Percentiles rank a stretch among this genome's conserved stretches.
Evolutionary conservation across 2,113 vertebrate genomes (phyloP).

Genomic region (Megalops atlanticus): DNA sequence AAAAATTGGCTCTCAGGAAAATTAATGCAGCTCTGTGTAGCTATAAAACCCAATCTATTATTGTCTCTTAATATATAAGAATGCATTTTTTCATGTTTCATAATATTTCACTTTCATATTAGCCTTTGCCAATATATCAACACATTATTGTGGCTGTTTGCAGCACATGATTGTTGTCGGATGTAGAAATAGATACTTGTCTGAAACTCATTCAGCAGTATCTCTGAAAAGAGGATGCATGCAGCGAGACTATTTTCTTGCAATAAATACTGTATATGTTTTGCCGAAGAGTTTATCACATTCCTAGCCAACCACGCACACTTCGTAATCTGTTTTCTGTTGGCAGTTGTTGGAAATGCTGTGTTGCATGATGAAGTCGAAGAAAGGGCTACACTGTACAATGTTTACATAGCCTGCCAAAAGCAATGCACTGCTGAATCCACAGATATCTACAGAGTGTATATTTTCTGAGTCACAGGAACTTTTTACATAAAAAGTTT

Average conservation of each 20-base stretch:
- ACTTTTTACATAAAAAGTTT: neutral
- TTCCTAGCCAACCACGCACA: neutral
- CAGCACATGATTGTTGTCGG: constrained; percentile 36
- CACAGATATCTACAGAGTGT: constrained; percentile 47
- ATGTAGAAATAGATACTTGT: neutral
- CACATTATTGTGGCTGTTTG: neutral
- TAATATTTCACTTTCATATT: constrained; percentile 46
- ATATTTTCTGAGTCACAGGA: constrained; percentile 41
- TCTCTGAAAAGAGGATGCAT: constrained; percentile 37
- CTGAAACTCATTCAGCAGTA: too few species aligned
- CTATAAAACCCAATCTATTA: neutral
- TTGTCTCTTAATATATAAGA: constrained; percentile 39
- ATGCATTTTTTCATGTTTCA: constrained; percentile 26
- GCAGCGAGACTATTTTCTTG: constrained; percentile 52
- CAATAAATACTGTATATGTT: constrained; percentile 17
- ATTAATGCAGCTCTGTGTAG: constrained; percentile 13
- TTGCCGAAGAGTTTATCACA: neutral
- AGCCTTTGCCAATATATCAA: constrained; percentile 19
- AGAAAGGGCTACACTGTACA: constrained; percentile 50
- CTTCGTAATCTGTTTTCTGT: neutral
- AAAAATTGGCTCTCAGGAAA: constrained; percentile 32
- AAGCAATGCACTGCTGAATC: constrained; percentile 69
- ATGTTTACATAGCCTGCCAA: constrained; percentile 71
- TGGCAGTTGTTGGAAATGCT: constrained; percentile 16
- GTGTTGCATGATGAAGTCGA: constrained; percentile 70